Conservation (phyloP, 2,888 invertebrate genomes). For the Limnephilus auricula region DNA sequence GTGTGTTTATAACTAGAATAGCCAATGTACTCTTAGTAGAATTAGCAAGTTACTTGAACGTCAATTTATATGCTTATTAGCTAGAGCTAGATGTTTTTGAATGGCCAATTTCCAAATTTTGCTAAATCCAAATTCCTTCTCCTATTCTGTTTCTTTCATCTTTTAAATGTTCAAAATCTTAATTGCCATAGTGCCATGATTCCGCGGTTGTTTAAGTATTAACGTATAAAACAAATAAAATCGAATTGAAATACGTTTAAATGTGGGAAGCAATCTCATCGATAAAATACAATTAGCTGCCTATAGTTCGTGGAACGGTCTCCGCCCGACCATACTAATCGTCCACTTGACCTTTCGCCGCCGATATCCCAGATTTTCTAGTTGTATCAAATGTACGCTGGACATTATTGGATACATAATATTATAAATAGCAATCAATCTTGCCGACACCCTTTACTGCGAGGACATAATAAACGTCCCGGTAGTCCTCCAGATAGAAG, state of each 20-base stretch:
- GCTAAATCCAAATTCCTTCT: background rate
- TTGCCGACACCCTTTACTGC: background rate
- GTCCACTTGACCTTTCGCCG: slow-evolving; percentile 29
- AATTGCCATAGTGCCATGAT: background rate
- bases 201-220: background rate
- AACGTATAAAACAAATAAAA: background rate
- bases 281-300: background rate
- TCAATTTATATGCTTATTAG: no score
- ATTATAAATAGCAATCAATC: background rate
- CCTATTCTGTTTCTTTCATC: background rate
- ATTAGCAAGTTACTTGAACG: no score
- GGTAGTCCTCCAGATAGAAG: background rate
- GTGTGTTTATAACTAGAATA: no score
- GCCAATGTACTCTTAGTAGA: no score
- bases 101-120: no score
- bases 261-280: background rate
- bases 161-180: background rate
- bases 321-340: slow-evolving; percentile 32
- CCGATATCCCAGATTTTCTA: background rate
- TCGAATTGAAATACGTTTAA: background rate
- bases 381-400: background rate
- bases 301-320: slow-evolving; percentile 5
- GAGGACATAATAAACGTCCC: background rate
- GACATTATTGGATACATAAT: background rate
- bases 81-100: no score